A percentile compares a stretch with the other conserved stretches of the same genome.
Evolutionary conservation across 2,888 invertebrate species (phyloP).

Genomic region (Tenthredo scrophulariae): DNA sequence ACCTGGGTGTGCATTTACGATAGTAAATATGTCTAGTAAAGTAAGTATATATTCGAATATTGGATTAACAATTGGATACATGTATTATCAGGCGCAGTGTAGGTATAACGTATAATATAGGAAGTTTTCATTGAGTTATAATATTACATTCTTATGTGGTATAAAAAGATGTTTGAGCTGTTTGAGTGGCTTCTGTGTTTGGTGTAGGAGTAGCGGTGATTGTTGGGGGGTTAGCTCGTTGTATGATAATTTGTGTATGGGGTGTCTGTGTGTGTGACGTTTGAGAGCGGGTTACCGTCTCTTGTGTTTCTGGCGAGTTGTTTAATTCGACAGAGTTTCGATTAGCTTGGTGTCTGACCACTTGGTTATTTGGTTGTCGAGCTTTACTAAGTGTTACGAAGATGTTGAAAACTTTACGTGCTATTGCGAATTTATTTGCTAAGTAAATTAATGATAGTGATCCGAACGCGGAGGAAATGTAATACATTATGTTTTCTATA

Average conservation of each 20-base stretch:
- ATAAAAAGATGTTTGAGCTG: conserved; percentile 1
- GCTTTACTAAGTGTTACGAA: not conserved
- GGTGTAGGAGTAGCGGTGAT: not conserved
- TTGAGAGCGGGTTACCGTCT: too few relatives aligned
- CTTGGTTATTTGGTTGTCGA: not conserved
- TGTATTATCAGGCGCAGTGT: too few relatives aligned
- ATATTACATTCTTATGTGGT: not conserved
- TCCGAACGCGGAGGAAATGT: not conserved
- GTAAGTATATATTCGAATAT: too few relatives aligned
- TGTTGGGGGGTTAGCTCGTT: too few relatives aligned
- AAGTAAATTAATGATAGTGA: not conserved
- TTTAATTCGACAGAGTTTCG: not conserved
- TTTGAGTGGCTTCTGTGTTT: too few relatives aligned
- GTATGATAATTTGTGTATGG: too few relatives aligned
- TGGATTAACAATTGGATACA: too few relatives aligned
- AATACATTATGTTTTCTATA: not conserved
- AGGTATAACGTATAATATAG: too few relatives aligned
- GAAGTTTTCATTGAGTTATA: too few relatives aligned
- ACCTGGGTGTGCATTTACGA: too few relatives aligned
- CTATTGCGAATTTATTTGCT: not conserved
- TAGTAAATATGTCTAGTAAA: not conserved
- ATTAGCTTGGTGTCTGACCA: not conserved
- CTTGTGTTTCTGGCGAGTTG: not conserved
- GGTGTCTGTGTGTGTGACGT: too few relatives aligned
- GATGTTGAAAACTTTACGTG: not conserved